Base-by-base conservation (phyloP, 2,888 invertebrate species). In the Drosophila maculinotata region DNA sequence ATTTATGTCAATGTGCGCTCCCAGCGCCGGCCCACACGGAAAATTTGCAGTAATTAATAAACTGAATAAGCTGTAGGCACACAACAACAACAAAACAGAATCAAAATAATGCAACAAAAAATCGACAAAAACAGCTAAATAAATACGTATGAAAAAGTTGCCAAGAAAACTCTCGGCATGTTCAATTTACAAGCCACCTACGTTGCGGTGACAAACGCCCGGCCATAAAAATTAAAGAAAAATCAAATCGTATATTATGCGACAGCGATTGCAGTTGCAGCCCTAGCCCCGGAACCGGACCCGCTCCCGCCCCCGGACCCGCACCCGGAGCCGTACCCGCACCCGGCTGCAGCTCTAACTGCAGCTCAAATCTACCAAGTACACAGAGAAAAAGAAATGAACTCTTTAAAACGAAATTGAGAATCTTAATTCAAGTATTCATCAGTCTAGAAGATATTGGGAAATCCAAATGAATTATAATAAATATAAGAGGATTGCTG, bases 1-100 rank as follows among this genome's bases (percentile, higher is more conserved):
- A 85, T 85, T 85, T 85, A 88, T 84, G 88, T 87, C 88, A 89
- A 78, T 87, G 79, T 72, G 75, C 77, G 71, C 83, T 70, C 79
- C 77, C 72, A 85, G 76, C 78, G 59, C 41, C 81, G 48, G 81
- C 87, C 81, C 81, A 81, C 81, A 87, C 81, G 81, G 87, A 81
- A 87, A 87, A 81, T 87, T 64, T 69, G 85, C 64, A 64, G 87
- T 81, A 81, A 81, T 81, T 81, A 81, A 87, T 81, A 81, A 87
- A 80, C 36, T 47, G 47, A 38, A 75, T 66, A 59, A 66, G 65
- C 59, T 62, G 59, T 36, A 41, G 59, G 76, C 76, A 60, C n/a
- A 35, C 31, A 15, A 48, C 47, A 45, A 23, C 9, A 28, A 36
- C 17, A 26, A 15, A 17, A 14, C 7, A 17, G 14, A 30, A 25